These are phyloP conservation scores for Magallana gigas DNA, from an alignment of 1,140 invertebrate genomes.

Conservation along the genomic window DNA sequence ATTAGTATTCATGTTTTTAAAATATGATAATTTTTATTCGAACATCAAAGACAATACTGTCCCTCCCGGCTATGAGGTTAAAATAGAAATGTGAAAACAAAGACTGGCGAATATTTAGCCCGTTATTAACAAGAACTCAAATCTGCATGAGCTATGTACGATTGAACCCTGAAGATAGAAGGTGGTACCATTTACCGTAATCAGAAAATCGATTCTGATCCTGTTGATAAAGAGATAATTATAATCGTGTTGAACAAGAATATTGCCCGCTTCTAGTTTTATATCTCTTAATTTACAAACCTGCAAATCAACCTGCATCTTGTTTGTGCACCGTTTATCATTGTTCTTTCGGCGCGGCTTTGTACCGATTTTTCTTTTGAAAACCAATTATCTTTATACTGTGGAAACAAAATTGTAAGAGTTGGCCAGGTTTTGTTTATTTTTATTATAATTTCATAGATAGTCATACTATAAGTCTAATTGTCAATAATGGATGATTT, in stretches of 20 bases:
- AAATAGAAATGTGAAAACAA: slow-evolving; percentile 4
- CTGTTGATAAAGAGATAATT: neutral
- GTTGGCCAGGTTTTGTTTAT: too few relatives aligned
- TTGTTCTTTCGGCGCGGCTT: too few relatives aligned
- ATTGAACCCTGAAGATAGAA: slow-evolving; percentile 20
- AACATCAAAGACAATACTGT: neutral
- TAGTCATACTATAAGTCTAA: too few relatives aligned
- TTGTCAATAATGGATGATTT: too few relatives aligned
- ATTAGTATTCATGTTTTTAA: slow-evolving; percentile 5
- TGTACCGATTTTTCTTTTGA: too few relatives aligned
- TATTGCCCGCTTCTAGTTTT: neutral
- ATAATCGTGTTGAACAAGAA: slow-evolving; percentile 1
- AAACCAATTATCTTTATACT: too few relatives aligned
- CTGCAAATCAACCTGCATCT: neutral
- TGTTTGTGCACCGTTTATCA: neutral
- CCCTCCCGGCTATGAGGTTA: slow-evolving; percentile 13
- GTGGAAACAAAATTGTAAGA: too few relatives aligned
- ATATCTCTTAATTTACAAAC: neutral
- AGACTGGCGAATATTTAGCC: slow-evolving; percentile 3
- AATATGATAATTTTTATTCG: slow-evolving; percentile 4
- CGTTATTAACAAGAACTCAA: neutral
- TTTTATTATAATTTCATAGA: too few relatives aligned
- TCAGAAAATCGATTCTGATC: slow-evolving; percentile 20
- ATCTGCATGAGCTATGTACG: slow-evolving; percentile 23
- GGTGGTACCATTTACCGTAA: slow-evolving; percentile 1